A percentile compares a stretch with the other conserved stretches of the same genome.
phyloP scores from a whole-genome alignment of 2,113 vertebrate genomes.

The Pomatorhinus ruficollis region DNA sequence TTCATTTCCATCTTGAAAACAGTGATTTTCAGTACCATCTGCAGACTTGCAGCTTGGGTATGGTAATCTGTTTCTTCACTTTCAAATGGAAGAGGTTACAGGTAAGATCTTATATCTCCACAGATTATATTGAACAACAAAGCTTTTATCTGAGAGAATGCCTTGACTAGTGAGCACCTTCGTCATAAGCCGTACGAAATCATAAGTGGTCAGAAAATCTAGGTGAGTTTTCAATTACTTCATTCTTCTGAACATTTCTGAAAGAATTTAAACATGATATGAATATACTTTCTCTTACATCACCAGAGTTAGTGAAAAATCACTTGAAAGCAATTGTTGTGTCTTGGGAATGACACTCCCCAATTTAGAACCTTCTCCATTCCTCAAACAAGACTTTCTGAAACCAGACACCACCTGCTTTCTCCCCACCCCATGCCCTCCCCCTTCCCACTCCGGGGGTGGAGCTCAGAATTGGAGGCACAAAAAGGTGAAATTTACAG shows the following conservation, averaged over 20 bases:
- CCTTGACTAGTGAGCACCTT: background rate
- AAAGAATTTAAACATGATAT: background rate
- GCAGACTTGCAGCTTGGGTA: background rate
- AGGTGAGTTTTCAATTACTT: background rate
- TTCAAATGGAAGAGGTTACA: background rate
- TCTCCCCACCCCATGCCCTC: background rate
- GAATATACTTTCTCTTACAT: background rate
- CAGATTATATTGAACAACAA: background rate
- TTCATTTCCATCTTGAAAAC: background rate
- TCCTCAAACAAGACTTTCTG: background rate
- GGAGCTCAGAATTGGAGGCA: background rate
- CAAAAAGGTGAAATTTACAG: background rate
- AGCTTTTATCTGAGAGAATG: background rate
- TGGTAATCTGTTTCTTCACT: background rate
- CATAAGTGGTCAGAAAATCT: background rate
- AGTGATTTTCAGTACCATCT: background rate
- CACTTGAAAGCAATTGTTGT: background rate
- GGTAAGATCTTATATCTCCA: background rate
- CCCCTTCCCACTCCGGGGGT: rapidly evolving
- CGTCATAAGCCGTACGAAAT: background rate
- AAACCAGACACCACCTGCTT: background rate
- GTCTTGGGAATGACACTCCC: background rate
- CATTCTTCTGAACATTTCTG: background rate
- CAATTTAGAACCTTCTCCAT: background rate
- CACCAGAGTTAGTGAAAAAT: background rate